A percentile compares a stretch with the other conserved stretches of the same genome.
Conservation (phyloP, 2,888 invertebrate species). For the Prosapia bicincta region DNA sequence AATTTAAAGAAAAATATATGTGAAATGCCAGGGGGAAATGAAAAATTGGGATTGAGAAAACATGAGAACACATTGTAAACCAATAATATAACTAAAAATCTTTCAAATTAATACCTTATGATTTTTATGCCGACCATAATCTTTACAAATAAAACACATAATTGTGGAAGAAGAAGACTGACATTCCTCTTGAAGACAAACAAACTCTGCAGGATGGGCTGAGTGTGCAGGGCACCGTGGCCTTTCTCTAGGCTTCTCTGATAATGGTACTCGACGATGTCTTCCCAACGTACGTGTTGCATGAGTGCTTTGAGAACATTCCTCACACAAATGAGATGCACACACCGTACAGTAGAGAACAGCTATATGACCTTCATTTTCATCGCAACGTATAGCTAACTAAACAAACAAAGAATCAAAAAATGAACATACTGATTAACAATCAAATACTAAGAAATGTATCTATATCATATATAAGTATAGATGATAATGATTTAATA, state of each 20-base stretch:
- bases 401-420: constrained; percentile 10
- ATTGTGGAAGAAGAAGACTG: constrained; percentile 47
- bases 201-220: constrained; percentile 54
- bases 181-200: constrained; percentile 54
- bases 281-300: constrained; percentile 52
- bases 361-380: constrained; percentile 53
- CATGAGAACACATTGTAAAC: no score
- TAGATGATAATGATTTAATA: no score
- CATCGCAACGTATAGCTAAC: constrained; percentile 48
- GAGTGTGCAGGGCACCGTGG: constrained; percentile 54
- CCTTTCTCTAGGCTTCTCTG: constrained; percentile 54
- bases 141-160: constrained; percentile 58
- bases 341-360: constrained; percentile 56
- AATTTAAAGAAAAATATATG: no score
- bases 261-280: constrained; percentile 53
- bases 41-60: no score
- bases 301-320: constrained; percentile 53
- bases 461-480: no score
- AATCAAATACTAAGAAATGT: constrained; percentile 1
- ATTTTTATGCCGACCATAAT: constrained; percentile 54
- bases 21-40: no score
- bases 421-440: background rate
- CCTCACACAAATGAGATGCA: constrained; percentile 52
- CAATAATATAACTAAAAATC: no score
- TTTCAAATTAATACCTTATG: constrained; percentile 47